Conservation (phyloP, 2,797 vertebrate genomes). For the Leontocebus nigricollis region DNA sequence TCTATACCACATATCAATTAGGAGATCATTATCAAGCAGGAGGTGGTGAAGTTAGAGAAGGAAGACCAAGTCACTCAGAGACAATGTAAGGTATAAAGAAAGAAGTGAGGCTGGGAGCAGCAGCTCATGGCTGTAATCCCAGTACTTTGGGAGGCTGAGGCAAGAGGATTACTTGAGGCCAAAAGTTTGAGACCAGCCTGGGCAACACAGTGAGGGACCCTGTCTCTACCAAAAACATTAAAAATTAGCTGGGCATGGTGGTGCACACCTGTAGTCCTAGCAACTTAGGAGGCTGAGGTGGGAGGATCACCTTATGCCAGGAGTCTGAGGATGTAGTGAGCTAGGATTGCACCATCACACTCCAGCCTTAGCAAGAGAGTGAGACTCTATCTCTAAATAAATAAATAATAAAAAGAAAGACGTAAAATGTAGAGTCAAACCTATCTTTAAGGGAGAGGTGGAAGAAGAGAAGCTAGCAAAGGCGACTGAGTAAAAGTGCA, state of each 20-base stretch:
- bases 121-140: background rate
- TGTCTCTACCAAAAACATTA: background rate
- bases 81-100: background rate
- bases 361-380: background rate
- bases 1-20: background rate
- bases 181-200: background rate
- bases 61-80: background rate
- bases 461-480: background rate
- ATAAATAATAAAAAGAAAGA: background rate
- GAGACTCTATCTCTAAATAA: background rate
- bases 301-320: background rate
- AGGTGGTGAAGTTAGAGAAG: background rate
- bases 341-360: background rate
- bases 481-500: background rate
- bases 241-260: background rate
- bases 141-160: background rate
- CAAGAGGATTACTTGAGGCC: background rate
- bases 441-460: background rate
- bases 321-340: background rate
- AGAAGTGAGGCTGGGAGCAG: background rate
- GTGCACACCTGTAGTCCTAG: background rate
- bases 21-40: background rate
- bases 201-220: background rate
- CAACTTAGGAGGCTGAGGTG: background rate
- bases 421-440: background rate